phyloP scores from a whole-genome alignment of 2,888 invertebrate species.

The Aphodius sticticus region DNA sequence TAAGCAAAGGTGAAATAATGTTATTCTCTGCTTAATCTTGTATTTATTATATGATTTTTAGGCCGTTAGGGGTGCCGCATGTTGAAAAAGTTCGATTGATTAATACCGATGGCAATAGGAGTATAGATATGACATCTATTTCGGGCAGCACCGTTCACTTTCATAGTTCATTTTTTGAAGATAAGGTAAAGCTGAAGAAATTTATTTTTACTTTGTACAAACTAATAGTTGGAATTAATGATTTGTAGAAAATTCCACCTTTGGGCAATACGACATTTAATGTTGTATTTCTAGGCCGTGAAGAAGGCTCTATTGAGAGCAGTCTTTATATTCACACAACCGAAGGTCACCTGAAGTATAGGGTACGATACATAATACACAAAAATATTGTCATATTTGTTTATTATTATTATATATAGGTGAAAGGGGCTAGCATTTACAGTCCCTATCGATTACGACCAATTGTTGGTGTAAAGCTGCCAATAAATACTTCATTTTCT shows the following conservation, averaged over 20 bases:
- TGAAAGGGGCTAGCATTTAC: constrained; percentile 84
- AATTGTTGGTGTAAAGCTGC: constrained; percentile 88
- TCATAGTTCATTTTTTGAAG: constrained; percentile 96
- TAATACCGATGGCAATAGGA: constrained; percentile 86
- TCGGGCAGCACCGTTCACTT: constrained; percentile 95
- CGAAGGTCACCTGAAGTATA: constrained; percentile 88
- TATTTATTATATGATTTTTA: constrained; percentile 55
- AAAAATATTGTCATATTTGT: too few species aligned
- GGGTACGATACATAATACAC: constrained; percentile 63
- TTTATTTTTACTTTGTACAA: constrained; percentile 8
- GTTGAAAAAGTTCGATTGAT: constrained; percentile 86
- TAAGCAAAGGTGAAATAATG: constrained; percentile 65
- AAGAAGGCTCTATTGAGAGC: constrained; percentile 87
- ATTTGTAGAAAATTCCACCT: constrained; percentile 82
- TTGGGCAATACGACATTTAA: constrained; percentile 93
- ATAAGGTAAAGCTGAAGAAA: constrained; percentile 73
- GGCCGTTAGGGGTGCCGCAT: constrained; percentile 87
- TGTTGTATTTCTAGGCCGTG: constrained; percentile 93
- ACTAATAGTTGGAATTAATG: background rate
- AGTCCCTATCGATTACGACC: constrained; percentile 93
- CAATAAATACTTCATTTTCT: constrained; percentile 89
- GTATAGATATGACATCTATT: constrained; percentile 91
- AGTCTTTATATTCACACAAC: constrained; percentile 94
- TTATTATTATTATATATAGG: constrained; percentile 61
- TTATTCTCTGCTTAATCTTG: background rate